phyloP scores from a whole-genome alignment of 1,140 invertebrate genomes.

The Rhopalosiphum padi region DNA sequence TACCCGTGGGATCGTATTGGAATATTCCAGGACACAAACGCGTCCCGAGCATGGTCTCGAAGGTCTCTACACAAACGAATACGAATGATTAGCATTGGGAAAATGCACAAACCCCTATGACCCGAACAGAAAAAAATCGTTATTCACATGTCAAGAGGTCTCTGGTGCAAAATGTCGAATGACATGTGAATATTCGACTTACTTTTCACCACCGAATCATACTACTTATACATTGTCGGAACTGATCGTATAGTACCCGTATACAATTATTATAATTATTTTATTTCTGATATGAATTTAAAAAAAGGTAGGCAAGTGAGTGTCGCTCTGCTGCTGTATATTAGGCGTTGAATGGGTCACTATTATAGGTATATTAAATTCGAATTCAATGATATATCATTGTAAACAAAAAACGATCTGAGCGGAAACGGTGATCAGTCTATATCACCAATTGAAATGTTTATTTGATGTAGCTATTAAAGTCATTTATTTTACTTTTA shows the following conservation, averaged over 20 bases:
- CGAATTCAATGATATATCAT: too few species aligned
- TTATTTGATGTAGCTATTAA: too few species aligned
- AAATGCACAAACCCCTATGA: constrained; percentile 33
- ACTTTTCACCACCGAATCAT: not conserved
- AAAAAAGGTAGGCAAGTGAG: not conserved
- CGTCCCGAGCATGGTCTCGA: not conserved
- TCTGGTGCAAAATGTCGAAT: not conserved
- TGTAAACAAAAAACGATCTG: too few species aligned
- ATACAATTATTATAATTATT: not conserved
- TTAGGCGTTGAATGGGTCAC: too few species aligned
- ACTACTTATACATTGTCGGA: not conserved
- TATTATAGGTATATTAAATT: too few species aligned
- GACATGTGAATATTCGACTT: not conserved
- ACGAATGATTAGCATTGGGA: constrained; percentile 39
- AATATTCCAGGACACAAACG: constrained; percentile 13
- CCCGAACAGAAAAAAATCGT: not conserved
- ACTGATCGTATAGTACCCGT: not conserved
- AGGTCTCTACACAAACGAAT: constrained; percentile 26
- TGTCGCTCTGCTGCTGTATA: too few species aligned
- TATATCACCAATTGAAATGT: too few species aligned
- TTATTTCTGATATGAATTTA: not conserved
- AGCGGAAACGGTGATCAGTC: too few species aligned
- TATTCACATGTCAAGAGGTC: not conserved
- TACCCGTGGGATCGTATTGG: constrained; percentile 18
- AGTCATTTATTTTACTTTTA: too few species aligned